These are phyloP conservation scores for Rhamphomyia laevipes DNA, from an alignment of 2,888 invertebrate species.

Conservation along the genomic window DNA sequence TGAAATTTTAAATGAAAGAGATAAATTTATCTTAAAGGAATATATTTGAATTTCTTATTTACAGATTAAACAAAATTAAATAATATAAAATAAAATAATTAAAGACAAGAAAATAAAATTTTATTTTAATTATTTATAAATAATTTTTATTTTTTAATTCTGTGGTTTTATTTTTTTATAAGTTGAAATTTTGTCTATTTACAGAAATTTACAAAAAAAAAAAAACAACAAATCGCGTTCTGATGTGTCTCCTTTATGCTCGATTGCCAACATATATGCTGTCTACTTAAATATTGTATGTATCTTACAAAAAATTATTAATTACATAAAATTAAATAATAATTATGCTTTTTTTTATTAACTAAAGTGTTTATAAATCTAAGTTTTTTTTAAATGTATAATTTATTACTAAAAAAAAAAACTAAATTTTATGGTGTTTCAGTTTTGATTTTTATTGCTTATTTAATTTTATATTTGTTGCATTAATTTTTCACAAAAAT, in stretches of 20 bases:
- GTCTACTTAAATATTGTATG: constrained; percentile 32
- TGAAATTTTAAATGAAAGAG: no score
- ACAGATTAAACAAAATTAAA: not conserved
- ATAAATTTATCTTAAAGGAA: not conserved
- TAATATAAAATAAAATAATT: not conserved
- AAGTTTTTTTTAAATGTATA: not conserved
- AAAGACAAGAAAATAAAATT: constrained; percentile 1
- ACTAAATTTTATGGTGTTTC: constrained; percentile 1
- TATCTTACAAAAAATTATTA: constrained; percentile 2
- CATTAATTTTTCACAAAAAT: no score
- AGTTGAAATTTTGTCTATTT: not conserved
- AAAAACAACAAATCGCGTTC: constrained; percentile 1
- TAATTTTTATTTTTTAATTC: constrained; percentile 1
- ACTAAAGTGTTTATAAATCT: not conserved
- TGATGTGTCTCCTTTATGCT: constrained; percentile 24
- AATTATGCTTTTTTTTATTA: not conserved
- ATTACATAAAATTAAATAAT: not conserved
- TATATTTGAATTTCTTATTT: not conserved
- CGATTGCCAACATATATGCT: constrained; percentile 41
- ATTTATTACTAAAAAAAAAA: no score
- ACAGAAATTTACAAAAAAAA: constrained; percentile 3
- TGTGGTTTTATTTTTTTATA: constrained; percentile 1
- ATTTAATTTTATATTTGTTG: no score
- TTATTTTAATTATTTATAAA: constrained; percentile 7
- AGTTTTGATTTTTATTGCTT: constrained; percentile 17